Evolutionary conservation across 2,797 vertebrate genomes (phyloP).

Genomic region (Melanogrammus aeglefinus): DNA sequence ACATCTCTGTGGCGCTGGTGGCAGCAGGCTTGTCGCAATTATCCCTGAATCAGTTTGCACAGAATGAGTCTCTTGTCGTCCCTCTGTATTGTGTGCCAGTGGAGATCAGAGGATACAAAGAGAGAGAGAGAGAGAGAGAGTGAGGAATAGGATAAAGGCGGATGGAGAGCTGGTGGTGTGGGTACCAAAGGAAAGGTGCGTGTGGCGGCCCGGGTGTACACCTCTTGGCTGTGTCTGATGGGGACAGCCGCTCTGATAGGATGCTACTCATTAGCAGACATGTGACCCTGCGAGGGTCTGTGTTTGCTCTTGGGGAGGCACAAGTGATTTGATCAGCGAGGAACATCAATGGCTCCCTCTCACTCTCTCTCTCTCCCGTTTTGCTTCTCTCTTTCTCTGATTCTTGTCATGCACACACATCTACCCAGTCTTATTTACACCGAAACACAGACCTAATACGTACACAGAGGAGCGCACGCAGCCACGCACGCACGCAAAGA

Average conservation of each 20-base stretch:
- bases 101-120: not conserved
- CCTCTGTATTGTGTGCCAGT: not conserved
- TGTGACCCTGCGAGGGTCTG: not conserved
- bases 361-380: not conserved
- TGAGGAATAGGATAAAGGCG: conserved; percentile 17
- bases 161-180: not conserved
- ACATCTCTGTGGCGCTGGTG: not conserved
- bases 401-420: conserved; percentile 12
- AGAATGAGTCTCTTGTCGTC: not conserved
- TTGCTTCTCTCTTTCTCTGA: not conserved
- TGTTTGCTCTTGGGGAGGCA: conserved; percentile 37
- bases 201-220: not conserved
- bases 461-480: conserved; percentile 3
- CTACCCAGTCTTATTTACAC: not conserved
- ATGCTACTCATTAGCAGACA: not conserved
- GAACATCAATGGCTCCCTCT: not conserved
- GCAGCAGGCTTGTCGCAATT: not conserved
- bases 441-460: not conserved
- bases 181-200: not conserved
- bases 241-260: not conserved
- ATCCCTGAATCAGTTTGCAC: not conserved
- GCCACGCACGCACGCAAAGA: not conserved
- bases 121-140: conserved; percentile 4
- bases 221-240: not conserved
- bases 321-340: not conserved